Conservation (phyloP, 2,113 vertebrate genomes). For the Phalacrocorax carbo region DNA sequence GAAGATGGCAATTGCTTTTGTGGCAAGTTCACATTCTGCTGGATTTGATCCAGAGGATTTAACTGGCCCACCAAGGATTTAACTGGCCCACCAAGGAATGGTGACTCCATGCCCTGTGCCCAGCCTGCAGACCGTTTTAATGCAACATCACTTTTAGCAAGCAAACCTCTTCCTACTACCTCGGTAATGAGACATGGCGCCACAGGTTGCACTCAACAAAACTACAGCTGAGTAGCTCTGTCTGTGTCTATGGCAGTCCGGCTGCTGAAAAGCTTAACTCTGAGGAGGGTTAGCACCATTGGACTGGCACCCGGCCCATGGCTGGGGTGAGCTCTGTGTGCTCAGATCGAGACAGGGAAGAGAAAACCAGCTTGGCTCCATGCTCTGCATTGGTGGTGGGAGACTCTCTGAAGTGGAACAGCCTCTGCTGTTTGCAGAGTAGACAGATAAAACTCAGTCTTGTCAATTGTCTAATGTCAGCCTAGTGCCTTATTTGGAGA, state of each 20-base stretch:
- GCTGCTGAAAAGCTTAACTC: neutral
- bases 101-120: neutral
- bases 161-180: neutral
- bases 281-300: fast-evolving
- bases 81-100: too few relatives aligned
- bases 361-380: neutral
- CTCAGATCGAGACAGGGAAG: neutral
- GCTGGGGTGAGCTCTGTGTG: fast-evolving
- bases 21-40: neutral
- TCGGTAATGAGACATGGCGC: fast-evolving
- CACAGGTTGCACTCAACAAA: neutral
- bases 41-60: neutral
- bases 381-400: neutral
- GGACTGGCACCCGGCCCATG: fast-evolving
- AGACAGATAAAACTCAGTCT: neutral
- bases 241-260: fast-evolving
- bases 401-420: neutral
- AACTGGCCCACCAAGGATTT: neutral
- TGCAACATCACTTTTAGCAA: neutral
- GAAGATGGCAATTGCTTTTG: neutral
- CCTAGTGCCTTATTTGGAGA: neutral
- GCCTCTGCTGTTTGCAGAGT: neutral
- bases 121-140: neutral
- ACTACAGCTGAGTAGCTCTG: neutral
- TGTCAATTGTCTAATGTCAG: neutral